A percentile compares a stretch with the other conserved stretches of the same genome.
phyloP scores from a whole-genome alignment of 1,140 invertebrate species.

The Odontomachus brunneus region DNA sequence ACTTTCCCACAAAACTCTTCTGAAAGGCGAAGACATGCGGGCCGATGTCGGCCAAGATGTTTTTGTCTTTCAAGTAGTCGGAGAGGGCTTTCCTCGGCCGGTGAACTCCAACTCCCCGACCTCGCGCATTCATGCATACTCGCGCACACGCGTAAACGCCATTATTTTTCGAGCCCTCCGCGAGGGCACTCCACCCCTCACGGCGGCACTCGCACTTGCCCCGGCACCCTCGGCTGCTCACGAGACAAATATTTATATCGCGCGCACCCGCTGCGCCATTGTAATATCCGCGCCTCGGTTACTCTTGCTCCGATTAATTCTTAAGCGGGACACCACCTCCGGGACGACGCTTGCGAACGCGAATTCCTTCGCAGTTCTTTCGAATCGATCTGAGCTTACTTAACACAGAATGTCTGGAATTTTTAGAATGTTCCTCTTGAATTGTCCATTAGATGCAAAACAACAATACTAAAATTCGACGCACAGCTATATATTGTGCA shows the following conservation, averaged over 20 bases:
- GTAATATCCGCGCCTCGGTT: conserved; percentile 59
- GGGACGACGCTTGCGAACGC: background rate
- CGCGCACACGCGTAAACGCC: conserved; percentile 34
- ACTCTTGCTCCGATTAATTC: conserved; percentile 66
- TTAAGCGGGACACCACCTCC: conserved; percentile 31
- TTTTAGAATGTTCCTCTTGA: too few species aligned
- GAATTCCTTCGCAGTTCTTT: background rate
- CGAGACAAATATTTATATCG: conserved; percentile 83
- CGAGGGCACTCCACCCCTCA: conserved; percentile 70
- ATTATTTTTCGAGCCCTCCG: conserved; percentile 56
- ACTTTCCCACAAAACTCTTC: conserved; percentile 75
- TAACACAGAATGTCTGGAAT: background rate
- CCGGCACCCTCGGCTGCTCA: conserved; percentile 57
- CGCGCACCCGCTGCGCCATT: conserved; percentile 78
- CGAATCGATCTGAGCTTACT: background rate
- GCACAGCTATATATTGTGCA: too few species aligned
- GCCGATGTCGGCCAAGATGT: conserved; percentile 72
- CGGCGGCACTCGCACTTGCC: conserved; percentile 63
- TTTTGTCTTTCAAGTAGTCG: conserved; percentile 74
- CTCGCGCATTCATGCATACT: conserved; percentile 53
- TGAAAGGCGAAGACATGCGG: conserved; percentile 78
- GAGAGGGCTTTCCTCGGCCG: conserved; percentile 67
- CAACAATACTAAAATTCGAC: too few species aligned
- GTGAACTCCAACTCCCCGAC: conserved; percentile 69
- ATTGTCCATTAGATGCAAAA: too few species aligned